phyloP scores from a whole-genome alignment of 1,140 invertebrate genomes.

The Metopolophium dirhodum region DNA sequence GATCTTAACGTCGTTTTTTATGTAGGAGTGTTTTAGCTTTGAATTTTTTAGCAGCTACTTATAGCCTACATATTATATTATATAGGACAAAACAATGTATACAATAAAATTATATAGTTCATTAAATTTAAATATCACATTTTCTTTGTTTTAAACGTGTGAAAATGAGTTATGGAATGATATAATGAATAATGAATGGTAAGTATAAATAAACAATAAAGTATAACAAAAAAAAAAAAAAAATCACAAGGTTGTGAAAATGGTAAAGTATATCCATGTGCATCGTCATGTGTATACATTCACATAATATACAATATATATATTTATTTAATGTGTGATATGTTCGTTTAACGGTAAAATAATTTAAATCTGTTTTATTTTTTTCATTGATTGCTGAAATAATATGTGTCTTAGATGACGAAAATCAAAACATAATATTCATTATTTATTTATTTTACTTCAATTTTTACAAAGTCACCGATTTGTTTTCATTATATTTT shows the following conservation, averaged over 20 bases:
- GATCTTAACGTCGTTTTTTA: not conserved
- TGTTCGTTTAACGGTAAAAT: slow-evolving; percentile 24
- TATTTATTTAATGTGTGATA: slow-evolving; percentile 35
- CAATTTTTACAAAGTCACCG: not conserved
- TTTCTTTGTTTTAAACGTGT: slow-evolving; percentile 51
- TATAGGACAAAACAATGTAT: slow-evolving; percentile 18
- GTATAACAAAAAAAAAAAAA: slow-evolving; percentile 3
- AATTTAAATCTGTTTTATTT: not conserved
- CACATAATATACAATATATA: slow-evolving; percentile 19
- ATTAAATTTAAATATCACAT: slow-evolving; percentile 56
- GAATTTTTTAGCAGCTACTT: slow-evolving; percentile 9
- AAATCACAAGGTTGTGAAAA: slow-evolving; percentile 29
- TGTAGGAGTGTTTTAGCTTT: slow-evolving; percentile 32
- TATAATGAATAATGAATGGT: slow-evolving; percentile 29
- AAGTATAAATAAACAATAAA: slow-evolving; percentile 26
- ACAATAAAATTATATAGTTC: slow-evolving; percentile 11
- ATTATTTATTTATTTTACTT: not conserved
- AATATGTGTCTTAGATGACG: not conserved
- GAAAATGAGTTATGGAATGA: slow-evolving; percentile 56
- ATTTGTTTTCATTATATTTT: not conserved
- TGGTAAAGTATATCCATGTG: not conserved
- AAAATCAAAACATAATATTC: not conserved
- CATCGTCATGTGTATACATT: not conserved
- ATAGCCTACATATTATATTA: slow-evolving; percentile 18
- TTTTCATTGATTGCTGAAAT: not conserved